phyloP scores from a whole-genome alignment of 2,797 vertebrate species.

The Falco berigora region DNA sequence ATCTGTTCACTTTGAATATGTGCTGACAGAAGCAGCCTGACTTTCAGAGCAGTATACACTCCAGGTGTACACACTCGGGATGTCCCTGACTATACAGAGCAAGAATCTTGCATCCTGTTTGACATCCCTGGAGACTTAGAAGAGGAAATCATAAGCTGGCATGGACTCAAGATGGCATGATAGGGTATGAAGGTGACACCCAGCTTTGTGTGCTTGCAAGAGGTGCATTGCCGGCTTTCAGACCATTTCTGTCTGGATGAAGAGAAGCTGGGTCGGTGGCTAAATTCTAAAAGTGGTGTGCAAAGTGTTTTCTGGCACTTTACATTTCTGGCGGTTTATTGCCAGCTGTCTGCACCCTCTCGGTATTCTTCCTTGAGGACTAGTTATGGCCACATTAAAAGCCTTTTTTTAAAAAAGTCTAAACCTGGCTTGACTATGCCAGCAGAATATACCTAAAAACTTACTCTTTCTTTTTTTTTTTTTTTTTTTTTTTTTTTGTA shows the following conservation, averaged over 20 bases:
- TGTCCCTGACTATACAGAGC: neutral
- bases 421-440: neutral
- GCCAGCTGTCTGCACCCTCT: neutral
- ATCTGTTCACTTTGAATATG: conserved; percentile 44
- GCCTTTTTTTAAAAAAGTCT: neutral
- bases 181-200: neutral
- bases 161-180: neutral
- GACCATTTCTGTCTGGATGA: neutral
- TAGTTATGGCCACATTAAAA: neutral
- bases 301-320: neutral
- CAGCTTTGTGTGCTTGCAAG: neutral
- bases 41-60: neutral
- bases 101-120: conserved; percentile 48
- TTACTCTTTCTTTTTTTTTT: neutral
- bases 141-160: conserved; percentile 21
- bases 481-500: neutral
- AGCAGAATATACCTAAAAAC: neutral
- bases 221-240: neutral
- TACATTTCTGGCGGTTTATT: neutral
- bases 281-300: neutral
- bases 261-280: neutral
- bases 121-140: neutral
- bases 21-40: conserved; percentile 56
- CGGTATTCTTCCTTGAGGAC: neutral
- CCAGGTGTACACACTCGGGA: conserved; percentile 39